Percentiles rank a stretch among this genome's conserved stretches.
Conservation (phyloP, 2,888 invertebrate genomes). For the Pogonocherus hispidulus region DNA sequence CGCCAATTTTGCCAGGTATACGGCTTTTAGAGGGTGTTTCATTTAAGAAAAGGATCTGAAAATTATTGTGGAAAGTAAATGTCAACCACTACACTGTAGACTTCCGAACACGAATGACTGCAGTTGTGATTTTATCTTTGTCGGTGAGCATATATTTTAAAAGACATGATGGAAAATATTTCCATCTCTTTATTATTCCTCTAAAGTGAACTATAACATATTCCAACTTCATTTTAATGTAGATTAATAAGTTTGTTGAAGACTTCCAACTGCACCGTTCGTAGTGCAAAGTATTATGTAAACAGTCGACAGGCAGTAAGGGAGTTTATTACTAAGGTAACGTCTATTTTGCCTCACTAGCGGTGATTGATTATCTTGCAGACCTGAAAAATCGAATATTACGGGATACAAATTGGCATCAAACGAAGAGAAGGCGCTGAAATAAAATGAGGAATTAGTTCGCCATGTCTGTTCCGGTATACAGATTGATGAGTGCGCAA, state of each 20-base stretch:
- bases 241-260: neutral
- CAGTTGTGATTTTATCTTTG: too few species aligned
- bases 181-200: too few species aligned
- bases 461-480: neutral
- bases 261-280: neutral
- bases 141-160: too few species aligned
- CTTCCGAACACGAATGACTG: too few species aligned
- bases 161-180: too few species aligned
- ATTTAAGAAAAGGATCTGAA: too few species aligned
- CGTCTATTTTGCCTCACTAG: neutral
- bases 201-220: too few species aligned
- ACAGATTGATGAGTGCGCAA: neutral
- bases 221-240: neutral
- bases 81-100: too few species aligned
- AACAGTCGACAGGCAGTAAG: neutral
- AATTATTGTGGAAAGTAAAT: too few species aligned
- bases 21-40: too few species aligned
- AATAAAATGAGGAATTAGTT: neutral
- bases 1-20: too few species aligned
- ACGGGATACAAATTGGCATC: conserved; percentile 2
- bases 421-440: neutral
- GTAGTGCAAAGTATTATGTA: neutral
- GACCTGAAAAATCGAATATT: neutral
- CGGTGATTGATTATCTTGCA: conserved; percentile 2
- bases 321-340: neutral